Conservation (phyloP, 1,140 invertebrate genomes). For the Saccostrea glomerata region DNA sequence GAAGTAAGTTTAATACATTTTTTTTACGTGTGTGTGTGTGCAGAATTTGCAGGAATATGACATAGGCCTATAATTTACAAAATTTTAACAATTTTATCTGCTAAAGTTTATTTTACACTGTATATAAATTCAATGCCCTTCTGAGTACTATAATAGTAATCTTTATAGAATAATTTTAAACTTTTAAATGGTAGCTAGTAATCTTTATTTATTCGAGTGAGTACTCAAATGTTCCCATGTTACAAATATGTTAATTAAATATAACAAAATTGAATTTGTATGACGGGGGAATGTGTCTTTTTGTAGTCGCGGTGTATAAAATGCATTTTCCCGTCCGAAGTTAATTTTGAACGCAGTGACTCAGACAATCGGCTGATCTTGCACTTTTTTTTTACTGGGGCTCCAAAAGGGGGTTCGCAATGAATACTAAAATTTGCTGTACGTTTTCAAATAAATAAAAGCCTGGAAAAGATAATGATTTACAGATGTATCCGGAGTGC, state of each 20-base stretch:
- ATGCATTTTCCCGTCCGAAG: background rate
- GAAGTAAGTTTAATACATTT: background rate
- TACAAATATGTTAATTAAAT: background rate
- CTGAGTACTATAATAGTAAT: too few species aligned
- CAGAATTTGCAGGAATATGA: too few species aligned
- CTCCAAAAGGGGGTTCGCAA: background rate
- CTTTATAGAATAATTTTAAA: background rate
- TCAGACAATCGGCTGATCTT: conserved; percentile 30
- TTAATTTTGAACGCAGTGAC: conserved; percentile 25
- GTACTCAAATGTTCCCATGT: background rate
- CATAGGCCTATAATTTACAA: too few species aligned
- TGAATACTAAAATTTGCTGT: background rate
- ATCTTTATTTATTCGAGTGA: background rate
- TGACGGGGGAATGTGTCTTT: background rate
- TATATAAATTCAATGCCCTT: too few species aligned
- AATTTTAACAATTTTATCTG: too few species aligned
- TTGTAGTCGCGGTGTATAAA: background rate
- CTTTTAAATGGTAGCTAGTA: background rate
- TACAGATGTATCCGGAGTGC: too few species aligned
- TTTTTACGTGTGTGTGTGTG: background rate
- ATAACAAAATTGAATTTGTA: background rate
- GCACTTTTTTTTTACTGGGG: background rate
- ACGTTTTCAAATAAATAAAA: too few species aligned
- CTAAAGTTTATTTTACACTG: too few species aligned
- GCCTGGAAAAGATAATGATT: too few species aligned